Evolutionary conservation across 2,888 invertebrate genomes (phyloP), one percentile per base, ranked within the genome.

Genomic region (Lepidochrysops patricia): DNA sequence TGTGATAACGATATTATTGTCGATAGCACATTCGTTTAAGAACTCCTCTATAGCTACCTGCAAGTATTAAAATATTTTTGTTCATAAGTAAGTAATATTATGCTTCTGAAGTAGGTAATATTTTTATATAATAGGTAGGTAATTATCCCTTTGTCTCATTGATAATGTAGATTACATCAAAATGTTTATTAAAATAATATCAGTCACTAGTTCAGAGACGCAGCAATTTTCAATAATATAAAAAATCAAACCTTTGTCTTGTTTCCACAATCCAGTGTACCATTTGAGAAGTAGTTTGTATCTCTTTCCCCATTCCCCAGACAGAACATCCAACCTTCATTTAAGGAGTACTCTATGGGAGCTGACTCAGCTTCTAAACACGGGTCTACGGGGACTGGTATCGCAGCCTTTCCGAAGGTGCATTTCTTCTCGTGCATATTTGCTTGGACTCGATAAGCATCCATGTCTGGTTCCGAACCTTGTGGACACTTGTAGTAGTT

Each of bases 251-350:
- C 89, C 76, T 85, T 87, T 1, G 81, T 77, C 72, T 85, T 89
- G 65, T 83, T 80, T 2, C 89, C 89, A 66, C 89, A 89, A 65
- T 89, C 89, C 59, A 89, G 71, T 29, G 88, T 86, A 1, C 89
- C 89, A 62, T 89, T 89, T 63, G 77, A 78, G 60, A 85, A 88
- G 63, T 88, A 88, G 66, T 84, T 87, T 58, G 81, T 84, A 63
- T 88, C 89, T 59, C 89, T 75, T 43, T 89, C 89, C 2, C 87
- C 89, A 63, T 79, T 84, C 1, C 89, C 89, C 12, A 89, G 76
- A 62, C 89, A 89, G 66, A 89, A 88, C 85, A 84, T 84, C 89
- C 89, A 89, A 4, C 89, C 89, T 69, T 88, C 88, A 56, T 82
- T 77, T 64, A 84, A 89, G 0, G 89, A 89, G 60, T 83, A 89